phyloP scores from a whole-genome alignment of 2,113 vertebrate genomes.

The Gorsachius goisagi region DNA sequence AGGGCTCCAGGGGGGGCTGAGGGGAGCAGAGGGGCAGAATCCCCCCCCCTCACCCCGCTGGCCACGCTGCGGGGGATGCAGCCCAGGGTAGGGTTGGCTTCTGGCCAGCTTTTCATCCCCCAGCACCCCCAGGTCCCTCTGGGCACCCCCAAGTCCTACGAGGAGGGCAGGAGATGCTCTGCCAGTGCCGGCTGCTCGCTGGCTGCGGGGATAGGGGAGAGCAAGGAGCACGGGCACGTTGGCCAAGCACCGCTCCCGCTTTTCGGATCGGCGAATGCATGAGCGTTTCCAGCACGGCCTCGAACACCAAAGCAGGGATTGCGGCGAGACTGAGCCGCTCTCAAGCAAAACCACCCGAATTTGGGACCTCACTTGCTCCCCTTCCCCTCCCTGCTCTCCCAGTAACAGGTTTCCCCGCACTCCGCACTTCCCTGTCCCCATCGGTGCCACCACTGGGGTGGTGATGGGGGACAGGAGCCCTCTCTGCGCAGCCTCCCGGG shows the following conservation, averaged over 20 bases:
- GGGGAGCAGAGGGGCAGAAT: no score
- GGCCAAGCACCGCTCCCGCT: neutral
- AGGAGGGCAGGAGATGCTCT: neutral
- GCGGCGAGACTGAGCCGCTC: rapidly evolving
- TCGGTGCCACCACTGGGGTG: neutral
- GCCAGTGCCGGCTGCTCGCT: neutral
- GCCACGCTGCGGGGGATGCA: no score
- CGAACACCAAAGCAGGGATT: rapidly evolving
- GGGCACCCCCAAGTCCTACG: neutral
- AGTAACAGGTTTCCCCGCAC: neutral
- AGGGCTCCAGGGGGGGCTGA: no score
- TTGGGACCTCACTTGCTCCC: neutral
- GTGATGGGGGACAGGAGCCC: neutral
- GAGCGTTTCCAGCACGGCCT: rapidly evolving
- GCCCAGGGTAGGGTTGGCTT: no score
- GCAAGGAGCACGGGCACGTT: neutral
- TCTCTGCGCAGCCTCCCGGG: rapidly evolving
- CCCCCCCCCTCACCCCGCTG: no score
- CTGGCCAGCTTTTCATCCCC: no score
- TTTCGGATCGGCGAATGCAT: neutral
- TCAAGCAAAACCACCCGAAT: neutral
- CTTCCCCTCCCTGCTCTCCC: neutral
- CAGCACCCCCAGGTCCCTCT: no score
- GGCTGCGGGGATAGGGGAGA: neutral
- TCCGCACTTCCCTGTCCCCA: neutral